Conservation (phyloP, 2,797 vertebrate species). For the Erpetoichthys calabaricus region DNA sequence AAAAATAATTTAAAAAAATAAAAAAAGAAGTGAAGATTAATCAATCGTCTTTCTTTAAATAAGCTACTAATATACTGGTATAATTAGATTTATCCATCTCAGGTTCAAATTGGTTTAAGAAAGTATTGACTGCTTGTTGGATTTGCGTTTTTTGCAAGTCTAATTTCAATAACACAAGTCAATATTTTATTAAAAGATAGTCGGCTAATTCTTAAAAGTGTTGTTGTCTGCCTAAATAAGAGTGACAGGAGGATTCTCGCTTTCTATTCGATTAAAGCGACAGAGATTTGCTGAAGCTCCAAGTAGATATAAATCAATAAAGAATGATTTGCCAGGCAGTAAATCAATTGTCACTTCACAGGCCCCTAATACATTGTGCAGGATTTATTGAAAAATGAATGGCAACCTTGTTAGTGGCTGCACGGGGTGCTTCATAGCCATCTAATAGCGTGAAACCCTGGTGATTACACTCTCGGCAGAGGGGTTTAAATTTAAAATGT, state of each 20-base stretch:
- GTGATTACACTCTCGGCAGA: constrained; percentile 16
- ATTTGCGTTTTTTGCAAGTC: too few species aligned
- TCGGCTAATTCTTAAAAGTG: constrained; percentile 40
- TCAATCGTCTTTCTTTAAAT: too few species aligned
- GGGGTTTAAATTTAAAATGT: not conserved
- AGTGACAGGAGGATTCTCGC: constrained; percentile 43
- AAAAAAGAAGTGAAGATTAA: too few species aligned
- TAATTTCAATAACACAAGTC: too few species aligned
- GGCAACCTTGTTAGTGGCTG: constrained; percentile 50
- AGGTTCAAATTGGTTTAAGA: too few species aligned
- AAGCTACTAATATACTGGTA: too few species aligned
- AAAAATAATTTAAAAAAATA: too few species aligned
- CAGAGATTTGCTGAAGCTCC: constrained; percentile 40
- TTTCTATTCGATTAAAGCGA: constrained; percentile 49
- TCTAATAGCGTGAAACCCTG: constrained; percentile 21
- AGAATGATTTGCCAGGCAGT: constrained; percentile 62
- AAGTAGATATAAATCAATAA: constrained; percentile 58
- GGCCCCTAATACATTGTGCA: constrained; percentile 36
- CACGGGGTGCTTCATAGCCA: constrained; percentile 29
- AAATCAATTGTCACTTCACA: constrained; percentile 60
- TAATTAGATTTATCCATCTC: too few species aligned
- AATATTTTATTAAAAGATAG: constrained; percentile 40
- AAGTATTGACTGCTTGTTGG: too few species aligned
- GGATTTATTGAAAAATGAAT: constrained; percentile 52
- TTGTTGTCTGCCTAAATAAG: constrained; percentile 49